Evolutionary conservation across 2,113 vertebrate species (phyloP).

Genomic region (Myotis lucifugus): DNA sequence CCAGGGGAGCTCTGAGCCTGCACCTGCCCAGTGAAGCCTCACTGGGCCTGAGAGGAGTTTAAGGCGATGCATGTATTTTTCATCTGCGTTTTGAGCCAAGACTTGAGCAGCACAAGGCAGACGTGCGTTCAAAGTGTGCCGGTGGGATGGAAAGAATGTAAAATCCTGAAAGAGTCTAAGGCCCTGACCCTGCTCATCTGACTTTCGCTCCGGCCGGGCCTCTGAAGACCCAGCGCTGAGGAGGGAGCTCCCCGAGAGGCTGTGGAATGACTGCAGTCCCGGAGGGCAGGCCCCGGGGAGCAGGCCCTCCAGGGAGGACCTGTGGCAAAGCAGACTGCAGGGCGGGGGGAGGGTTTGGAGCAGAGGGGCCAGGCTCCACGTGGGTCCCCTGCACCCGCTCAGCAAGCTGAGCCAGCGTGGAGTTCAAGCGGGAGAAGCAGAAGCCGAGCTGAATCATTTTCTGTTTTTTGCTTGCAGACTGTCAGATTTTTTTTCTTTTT

Average conservation of each 20-base stretch:
- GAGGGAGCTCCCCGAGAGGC: neutral
- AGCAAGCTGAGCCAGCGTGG: neutral
- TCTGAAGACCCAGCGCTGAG: neutral
- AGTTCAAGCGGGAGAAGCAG: slow-evolving; percentile 44
- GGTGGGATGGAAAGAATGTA: neutral
- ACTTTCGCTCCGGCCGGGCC: neutral
- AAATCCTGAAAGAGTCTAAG: neutral
- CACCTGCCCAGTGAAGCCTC: neutral
- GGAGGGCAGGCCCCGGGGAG: neutral
- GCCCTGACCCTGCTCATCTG: neutral
- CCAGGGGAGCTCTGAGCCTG: neutral
- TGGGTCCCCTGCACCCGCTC: neutral
- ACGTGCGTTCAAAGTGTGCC: neutral
- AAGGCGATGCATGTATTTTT: neutral
- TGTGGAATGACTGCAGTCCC: neutral
- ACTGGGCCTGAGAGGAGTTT: neutral
- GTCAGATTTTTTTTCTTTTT: slow-evolving; percentile 56
- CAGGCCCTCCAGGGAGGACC: neutral
- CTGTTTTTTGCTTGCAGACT: slow-evolving; percentile 65
- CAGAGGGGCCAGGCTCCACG: neutral
- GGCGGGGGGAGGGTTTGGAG: neutral
- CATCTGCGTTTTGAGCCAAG: neutral
- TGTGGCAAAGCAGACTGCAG: neutral
- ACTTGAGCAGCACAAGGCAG: neutral
- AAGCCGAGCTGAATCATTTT: slow-evolving; percentile 76